Percentiles rank a stretch among this genome's conserved stretches.
Evolutionary conservation across 2,888 invertebrate species (phyloP).

Genomic region (Ephialtes manifestator): DNA sequence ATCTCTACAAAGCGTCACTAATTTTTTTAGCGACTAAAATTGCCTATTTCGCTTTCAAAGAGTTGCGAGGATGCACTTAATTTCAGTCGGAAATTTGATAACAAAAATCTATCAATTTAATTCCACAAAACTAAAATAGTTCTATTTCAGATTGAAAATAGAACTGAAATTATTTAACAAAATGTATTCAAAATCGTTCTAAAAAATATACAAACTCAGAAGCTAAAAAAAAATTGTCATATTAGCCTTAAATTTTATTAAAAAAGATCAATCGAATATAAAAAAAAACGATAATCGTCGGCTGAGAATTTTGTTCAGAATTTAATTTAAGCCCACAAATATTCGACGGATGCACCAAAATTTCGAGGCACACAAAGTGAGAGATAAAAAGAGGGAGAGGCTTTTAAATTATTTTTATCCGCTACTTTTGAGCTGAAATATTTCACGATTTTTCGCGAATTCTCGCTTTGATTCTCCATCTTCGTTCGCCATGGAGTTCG

Average conservation of each 20-base stretch:
- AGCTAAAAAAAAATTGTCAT: too few species aligned
- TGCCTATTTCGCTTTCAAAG: neutral
- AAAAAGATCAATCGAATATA: neutral
- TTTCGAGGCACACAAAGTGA: neutral
- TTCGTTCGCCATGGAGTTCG: neutral
- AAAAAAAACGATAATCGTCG: neutral
- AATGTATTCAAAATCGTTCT: too few species aligned
- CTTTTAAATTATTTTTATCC: neutral
- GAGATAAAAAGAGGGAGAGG: neutral
- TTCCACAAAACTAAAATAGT: neutral
- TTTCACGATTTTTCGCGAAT: conserved; percentile 17
- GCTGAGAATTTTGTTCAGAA: neutral
- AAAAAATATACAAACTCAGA: too few species aligned
- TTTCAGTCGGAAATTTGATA: neutral
- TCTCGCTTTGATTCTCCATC: conserved; percentile 23
- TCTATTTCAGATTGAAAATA: too few species aligned
- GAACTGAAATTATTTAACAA: too few species aligned
- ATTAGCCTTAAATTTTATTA: conserved; percentile 2
- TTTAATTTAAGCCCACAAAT: neutral
- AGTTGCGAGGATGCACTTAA: neutral
- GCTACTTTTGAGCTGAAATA: neutral
- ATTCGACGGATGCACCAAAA: neutral
- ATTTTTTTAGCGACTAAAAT: neutral
- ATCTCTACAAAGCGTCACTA: neutral
- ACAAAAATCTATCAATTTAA: neutral